Evolutionary conservation across 2,797 vertebrate species (phyloP), one percentile per base, ranked within the genome.

Genomic region (Vultur gryphus): DNA sequence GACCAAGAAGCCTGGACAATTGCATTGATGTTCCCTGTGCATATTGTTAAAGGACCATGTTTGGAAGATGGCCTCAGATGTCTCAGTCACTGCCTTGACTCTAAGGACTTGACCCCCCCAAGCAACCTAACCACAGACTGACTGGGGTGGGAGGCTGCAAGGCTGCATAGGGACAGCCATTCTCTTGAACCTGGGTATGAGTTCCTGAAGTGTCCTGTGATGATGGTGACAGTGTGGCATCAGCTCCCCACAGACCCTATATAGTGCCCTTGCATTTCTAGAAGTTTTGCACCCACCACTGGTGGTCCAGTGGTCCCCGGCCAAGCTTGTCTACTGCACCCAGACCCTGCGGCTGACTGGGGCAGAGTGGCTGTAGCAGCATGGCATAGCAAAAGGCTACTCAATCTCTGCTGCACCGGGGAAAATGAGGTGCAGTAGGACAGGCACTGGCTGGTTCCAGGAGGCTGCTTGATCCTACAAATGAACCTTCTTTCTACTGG

Each of bases 371-470:
- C 29, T 41, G 59, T 19, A 35, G 67, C 49, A 10, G 54, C n/a
- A 33, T 0, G 3, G 51, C 43, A 18, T 6, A 52, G 69, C 57
- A n/a, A 12, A 66, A 29, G 31, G 66, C 54, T 54, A 21, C 43
- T 69, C 58, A 6, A 1, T 7, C 57, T 26, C 70, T 10, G 7
- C 16, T 57, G 28, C 31, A 8, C 2, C 0, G 0, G 44, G 57
- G 49, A 44, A 46, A 72, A 54, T 0, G 2, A 78, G 57, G 31
- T 29, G 46, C 23, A 23, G 73, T 0, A 17, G 44, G 43, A 13
- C 77, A 78, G 41, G 24, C 48, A 37, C 16, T 8, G 29, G 4
- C 24, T 64, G 2, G 0, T 51, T 81, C 14, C 69, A 48, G 59
- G 12, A 87, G 71, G n/a, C 77, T 86, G 41, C 55, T 65, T 43